Percentiles rank a stretch among this genome's conserved stretches.
Evolutionary conservation across 2,113 vertebrate genomes (phyloP).

Genomic region (Bambusicola thoracicus): DNA sequence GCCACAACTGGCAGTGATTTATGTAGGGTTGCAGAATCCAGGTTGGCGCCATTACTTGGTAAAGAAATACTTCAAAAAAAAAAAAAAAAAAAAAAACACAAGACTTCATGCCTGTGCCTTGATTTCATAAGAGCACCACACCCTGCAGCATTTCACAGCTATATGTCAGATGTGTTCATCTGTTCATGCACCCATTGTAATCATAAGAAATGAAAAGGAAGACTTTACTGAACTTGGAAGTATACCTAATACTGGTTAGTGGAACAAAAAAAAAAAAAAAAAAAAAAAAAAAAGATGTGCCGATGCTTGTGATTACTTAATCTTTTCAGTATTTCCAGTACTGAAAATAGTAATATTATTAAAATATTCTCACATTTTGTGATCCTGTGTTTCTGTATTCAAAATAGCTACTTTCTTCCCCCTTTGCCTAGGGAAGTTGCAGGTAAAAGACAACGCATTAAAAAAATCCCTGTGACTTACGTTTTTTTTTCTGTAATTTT

Average conservation of each 20-base stretch:
- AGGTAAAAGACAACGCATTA: neutral
- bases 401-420: accelerated
- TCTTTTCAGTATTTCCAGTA: neutral
- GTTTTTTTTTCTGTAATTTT: neutral
- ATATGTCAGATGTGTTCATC: neutral
- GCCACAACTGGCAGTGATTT: slow-evolving; percentile 75
- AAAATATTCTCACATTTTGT: neutral
- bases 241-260: neutral
- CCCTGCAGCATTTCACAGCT: slow-evolving; percentile 29
- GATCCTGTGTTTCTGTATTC: neutral
- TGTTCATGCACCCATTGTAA: neutral
- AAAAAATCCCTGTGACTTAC: neutral
- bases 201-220: neutral
- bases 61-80: neutral
- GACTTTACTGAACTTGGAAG: neutral
- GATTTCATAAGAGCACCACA: slow-evolving; percentile 47
- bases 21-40: slow-evolving; percentile 68
- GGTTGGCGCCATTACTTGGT: slow-evolving; percentile 64
- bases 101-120: slow-evolving; percentile 5
- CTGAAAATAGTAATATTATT: neutral
- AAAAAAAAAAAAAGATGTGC: neutral
- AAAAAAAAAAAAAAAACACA: neutral
- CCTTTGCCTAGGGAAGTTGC: neutral
- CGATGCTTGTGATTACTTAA: neutral
- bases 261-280: neutral